Percentiles rank a stretch among this genome's conserved stretches.
Evolutionary conservation across 1,140 invertebrate genomes (phyloP).

Genomic region (Drosophila rhopaloa): DNA sequence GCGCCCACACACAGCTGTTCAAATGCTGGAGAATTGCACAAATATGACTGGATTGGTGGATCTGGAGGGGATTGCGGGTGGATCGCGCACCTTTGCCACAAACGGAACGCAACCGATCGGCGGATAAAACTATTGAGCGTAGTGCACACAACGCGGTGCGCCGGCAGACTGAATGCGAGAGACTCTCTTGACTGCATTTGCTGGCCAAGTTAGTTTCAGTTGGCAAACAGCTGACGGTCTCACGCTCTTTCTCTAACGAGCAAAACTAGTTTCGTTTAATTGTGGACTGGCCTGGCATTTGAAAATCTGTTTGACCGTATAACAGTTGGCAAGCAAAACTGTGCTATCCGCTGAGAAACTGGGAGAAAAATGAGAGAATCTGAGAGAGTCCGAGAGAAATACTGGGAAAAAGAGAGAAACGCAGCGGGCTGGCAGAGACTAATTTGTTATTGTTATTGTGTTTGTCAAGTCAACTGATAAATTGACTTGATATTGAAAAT

Average conservation of each 20-base stretch:
- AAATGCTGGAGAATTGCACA: slow-evolving; percentile 53
- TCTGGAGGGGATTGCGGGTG: not conserved
- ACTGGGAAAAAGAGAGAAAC: not conserved
- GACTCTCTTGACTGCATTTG: slow-evolving; percentile 43
- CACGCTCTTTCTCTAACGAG: slow-evolving; percentile 33
- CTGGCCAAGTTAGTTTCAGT: slow-evolving; percentile 58
- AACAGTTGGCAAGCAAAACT: slow-evolving; percentile 42
- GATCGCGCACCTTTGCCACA: slow-evolving; percentile 16
- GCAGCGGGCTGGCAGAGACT: slow-evolving; percentile 10
- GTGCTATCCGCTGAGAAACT: slow-evolving; percentile 42
- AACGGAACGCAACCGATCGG: slow-evolving; percentile 47
- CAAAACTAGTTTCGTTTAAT: slow-evolving; percentile 71
- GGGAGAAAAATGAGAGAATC: slow-evolving; percentile 7
- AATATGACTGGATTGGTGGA: slow-evolving; percentile 11
- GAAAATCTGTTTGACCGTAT: slow-evolving; percentile 59
- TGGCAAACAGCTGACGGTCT: slow-evolving; percentile 65
- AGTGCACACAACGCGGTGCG: slow-evolving; percentile 72
- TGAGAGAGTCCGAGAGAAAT: slow-evolving; percentile 1
- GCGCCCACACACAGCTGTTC: slow-evolving; percentile 58
- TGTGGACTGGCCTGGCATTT: slow-evolving; percentile 42
- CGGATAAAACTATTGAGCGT: slow-evolving; percentile 58
- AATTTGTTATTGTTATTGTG: slow-evolving; percentile 76
- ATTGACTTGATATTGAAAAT: slow-evolving; percentile 82
- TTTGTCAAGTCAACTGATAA: slow-evolving; percentile 82
- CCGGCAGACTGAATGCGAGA: slow-evolving; percentile 67